Evolutionary conservation across 2,797 vertebrate genomes (phyloP), one percentile per base, ranked within the genome.

Genomic region (Centropyge bicolor): DNA sequence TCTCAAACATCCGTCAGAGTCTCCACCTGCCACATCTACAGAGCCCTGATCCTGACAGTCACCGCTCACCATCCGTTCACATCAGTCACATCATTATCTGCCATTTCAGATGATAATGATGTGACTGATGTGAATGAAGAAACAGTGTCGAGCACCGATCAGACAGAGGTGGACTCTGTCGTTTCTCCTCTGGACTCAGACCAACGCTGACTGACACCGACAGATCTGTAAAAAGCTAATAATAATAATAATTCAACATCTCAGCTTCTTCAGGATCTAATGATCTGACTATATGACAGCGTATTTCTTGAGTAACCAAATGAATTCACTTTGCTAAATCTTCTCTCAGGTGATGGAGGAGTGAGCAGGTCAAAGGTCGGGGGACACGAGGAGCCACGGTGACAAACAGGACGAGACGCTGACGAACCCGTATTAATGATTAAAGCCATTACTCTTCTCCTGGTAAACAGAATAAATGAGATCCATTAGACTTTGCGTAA

Each of bases 391-490:
- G 43, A 45, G 49, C 61, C 17, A 9, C 3, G 5, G 51, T 31
- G 45, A 74, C 40, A 14, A 27, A 70, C 52, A 46, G 60, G 35
- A 0, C 13, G 31, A 12, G 31, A 41, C 7, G n/a, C 71, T 56
- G 75, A 85, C 62, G 4, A 51, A 68, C 52, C 69, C 68, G 24
- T 6, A 69, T 82, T 67, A 80, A 82, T 86, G 54, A 76, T 84
- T 63, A 74, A 84, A 88, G 36, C 67, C 78, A 71, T 87, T 85
- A 80, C 81, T 91, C 80, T 72, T 78, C 57, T 86, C 49, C 78
- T 40, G 55, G 81, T 82, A 87, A 89, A 92, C 89, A 70, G 70
- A 82, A 85, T 82, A 86, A 83, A 91, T 71, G 66, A 88, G 82
- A 70, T 86, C 84, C 77, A 86, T 88, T 88, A 88, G 82, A 85